Evolutionary conservation across 2,113 vertebrate genomes (phyloP).

Genomic region (Myxocyprinus asiaticus): DNA sequence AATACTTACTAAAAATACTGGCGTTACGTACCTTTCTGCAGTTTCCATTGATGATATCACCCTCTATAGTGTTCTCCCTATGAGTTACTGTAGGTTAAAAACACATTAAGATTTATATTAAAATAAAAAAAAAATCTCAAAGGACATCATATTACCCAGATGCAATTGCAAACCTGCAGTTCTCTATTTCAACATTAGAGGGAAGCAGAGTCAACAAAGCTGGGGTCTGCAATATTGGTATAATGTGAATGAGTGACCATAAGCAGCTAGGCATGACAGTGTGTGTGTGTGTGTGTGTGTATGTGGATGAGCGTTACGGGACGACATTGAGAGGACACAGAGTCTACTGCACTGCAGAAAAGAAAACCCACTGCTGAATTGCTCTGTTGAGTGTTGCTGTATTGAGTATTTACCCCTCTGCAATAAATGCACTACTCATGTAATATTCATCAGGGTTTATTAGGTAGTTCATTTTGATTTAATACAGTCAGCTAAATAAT

Average conservation of each 20-base stretch:
- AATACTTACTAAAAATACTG: no score
- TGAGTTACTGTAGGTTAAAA: conserved; percentile 62
- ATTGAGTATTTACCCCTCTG: background rate
- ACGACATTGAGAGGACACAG: conserved; percentile 17
- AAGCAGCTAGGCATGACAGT: background rate
- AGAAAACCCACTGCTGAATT: background rate
- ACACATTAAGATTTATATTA: background rate
- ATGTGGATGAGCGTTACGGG: background rate
- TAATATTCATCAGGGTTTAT: no score
- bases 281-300: background rate
- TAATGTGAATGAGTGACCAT: background rate
- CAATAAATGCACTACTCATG: background rate
- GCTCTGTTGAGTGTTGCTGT: background rate
- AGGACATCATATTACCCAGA: no score
- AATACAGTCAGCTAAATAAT: no score
- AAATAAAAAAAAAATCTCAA: no score
- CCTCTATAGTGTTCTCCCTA: conserved; percentile 71
- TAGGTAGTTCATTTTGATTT: background rate
- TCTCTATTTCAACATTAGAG: conserved; percentile 33
- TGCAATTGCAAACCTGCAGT: background rate
- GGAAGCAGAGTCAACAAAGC: conserved; percentile 21
- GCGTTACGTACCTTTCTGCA: conserved; percentile 77
- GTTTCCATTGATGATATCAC: conserved; percentile 64
- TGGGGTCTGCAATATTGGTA: background rate
- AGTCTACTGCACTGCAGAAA: conserved; percentile 4